phyloP scores from a whole-genome alignment of 2,888 invertebrate species.

The Zonitis immaculata region DNA sequence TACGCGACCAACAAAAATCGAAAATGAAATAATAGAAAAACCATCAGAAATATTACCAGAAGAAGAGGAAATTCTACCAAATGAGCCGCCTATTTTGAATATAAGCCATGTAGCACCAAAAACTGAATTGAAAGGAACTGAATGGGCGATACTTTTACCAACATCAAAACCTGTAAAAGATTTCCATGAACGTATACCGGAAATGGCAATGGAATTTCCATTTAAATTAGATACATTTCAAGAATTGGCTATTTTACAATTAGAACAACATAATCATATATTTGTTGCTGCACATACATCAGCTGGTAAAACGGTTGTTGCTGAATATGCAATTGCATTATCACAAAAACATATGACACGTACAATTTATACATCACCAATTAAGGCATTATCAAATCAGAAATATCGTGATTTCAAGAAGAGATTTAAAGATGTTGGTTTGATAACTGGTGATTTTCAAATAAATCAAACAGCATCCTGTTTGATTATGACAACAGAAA shows the following conservation, averaged over 20 bases:
- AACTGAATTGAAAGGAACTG: slow-evolving; percentile 53
- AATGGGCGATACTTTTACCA: slow-evolving; percentile 88
- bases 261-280: slow-evolving; percentile 92
- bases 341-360: slow-evolving; percentile 89
- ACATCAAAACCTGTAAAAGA: slow-evolving; percentile 74
- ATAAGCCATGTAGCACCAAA: slow-evolving; percentile 56
- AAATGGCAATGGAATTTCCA: slow-evolving; percentile 78
- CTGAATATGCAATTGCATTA: slow-evolving; percentile 97
- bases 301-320: slow-evolving; percentile 98
- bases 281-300: slow-evolving; percentile 99
- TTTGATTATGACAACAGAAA: slow-evolving; percentile 99
- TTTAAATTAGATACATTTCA: slow-evolving; percentile 97
- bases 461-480: slow-evolving; percentile 91
- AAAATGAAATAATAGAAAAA: neutral
- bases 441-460: slow-evolving; percentile 94
- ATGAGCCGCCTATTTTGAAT: slow-evolving; percentile 60
- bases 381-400: slow-evolving; percentile 98
- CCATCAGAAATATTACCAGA: slow-evolving; percentile 28
- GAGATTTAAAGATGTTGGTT: slow-evolving; percentile 87
- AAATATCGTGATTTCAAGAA: slow-evolving; percentile 96
- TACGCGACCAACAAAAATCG: neutral
- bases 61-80: slow-evolving; percentile 42
- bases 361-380: slow-evolving; percentile 96
- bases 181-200: slow-evolving; percentile 74
- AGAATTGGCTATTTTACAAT: slow-evolving; percentile 90